A percentile compares a stretch with the other conserved stretches of the same genome.
phyloP scores from a whole-genome alignment of 2,797 vertebrate species.

The Sebastes minor region DNA sequence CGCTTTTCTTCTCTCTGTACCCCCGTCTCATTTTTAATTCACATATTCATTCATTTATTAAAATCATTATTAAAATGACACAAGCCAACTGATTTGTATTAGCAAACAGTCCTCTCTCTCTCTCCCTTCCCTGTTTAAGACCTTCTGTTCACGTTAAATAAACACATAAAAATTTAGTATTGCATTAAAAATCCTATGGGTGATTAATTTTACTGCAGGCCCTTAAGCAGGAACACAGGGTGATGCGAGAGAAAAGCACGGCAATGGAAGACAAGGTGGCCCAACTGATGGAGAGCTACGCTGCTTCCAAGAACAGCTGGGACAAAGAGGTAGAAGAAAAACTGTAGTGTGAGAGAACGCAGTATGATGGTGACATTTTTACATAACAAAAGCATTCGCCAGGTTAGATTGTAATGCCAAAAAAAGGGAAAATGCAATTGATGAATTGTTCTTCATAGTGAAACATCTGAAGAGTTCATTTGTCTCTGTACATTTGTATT shows the following conservation, averaged over 20 bases:
- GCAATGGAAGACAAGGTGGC: constrained; percentile 89
- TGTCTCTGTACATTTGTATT: neutral
- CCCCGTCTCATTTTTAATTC: constrained; percentile 81
- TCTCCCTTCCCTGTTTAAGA: constrained; percentile 85
- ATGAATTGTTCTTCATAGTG: neutral
- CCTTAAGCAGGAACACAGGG: constrained; percentile 96
- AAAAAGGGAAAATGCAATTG: neutral
- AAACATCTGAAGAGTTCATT: neutral
- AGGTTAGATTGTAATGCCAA: neutral
- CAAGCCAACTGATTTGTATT: constrained; percentile 95
- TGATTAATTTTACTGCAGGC: constrained; percentile 99
- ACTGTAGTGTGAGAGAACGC: neutral
- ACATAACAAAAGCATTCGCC: neutral
- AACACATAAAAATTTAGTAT: constrained; percentile 99
- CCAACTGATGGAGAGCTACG: constrained; percentile 85
- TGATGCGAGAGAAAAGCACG: constrained; percentile 89
- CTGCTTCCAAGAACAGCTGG: constrained; percentile 83
- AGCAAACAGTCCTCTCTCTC: constrained; percentile 66
- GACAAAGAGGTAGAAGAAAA: constrained; percentile 83
- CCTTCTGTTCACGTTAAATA: constrained; percentile 93
- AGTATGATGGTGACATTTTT: neutral
- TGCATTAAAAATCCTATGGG: constrained; percentile 98
- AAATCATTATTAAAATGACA: constrained; percentile 97
- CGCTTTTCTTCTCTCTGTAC: constrained; percentile 76
- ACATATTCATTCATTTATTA: constrained; percentile 96